Evolutionary conservation across 1,140 invertebrate species (phyloP).

Genomic region (Delia radicum): DNA sequence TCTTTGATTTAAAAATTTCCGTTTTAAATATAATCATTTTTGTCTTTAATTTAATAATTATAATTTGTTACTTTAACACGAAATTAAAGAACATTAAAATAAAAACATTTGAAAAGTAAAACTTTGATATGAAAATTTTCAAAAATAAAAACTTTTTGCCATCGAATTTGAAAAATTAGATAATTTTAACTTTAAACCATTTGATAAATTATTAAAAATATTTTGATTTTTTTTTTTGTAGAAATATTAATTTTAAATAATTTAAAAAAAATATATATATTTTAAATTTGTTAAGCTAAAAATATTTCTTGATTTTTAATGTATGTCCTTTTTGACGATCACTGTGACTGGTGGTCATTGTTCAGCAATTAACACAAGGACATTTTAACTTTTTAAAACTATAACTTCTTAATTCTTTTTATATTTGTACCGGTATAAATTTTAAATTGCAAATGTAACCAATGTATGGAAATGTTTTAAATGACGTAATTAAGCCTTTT

Average conservation of each 20-base stretch:
- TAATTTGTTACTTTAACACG: no score
- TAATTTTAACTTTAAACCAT: no score
- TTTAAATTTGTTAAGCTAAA: background rate
- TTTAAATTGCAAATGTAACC: conserved; percentile 32
- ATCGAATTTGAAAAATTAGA: no score
- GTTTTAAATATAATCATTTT: no score
- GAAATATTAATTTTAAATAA: background rate
- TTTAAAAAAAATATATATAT: no score
- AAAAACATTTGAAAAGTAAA: no score
- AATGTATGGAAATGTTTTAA: conserved; percentile 52
- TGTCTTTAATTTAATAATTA: no score
- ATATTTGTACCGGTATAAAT: background rate
- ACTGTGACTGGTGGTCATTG: conserved; percentile 19
- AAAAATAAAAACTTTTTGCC: no score
- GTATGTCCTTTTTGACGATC: conserved; percentile 32
- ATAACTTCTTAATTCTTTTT: background rate
- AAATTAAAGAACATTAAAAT: no score
- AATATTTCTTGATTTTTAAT: conserved; percentile 22
- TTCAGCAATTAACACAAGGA: conserved; percentile 33
- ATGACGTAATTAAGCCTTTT: conserved; percentile 26
- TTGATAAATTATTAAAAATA: no score
- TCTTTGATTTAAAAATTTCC: no score
- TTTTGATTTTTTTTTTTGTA: background rate
- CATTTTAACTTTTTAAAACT: background rate
- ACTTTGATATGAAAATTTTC: no score